phyloP scores from a whole-genome alignment of 2,888 invertebrate species.

The Drosophila bunnanda region DNA sequence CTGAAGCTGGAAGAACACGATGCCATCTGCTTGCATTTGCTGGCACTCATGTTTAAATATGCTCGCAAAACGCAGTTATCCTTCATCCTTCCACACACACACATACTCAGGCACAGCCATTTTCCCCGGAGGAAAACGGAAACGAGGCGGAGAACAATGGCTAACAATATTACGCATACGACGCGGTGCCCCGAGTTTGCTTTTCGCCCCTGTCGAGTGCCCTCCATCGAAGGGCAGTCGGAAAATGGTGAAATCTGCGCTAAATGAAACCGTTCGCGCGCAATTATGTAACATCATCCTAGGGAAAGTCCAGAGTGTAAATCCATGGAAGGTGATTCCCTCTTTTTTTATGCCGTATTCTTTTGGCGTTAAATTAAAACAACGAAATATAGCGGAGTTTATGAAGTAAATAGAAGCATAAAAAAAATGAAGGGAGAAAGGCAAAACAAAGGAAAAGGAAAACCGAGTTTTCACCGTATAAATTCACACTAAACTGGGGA shows the following conservation, averaged over 20 bases:
- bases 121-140: conserved; percentile 45
- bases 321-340: conserved; percentile 22
- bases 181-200: conserved; percentile 38
- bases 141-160: conserved; percentile 58
- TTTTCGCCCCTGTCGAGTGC: conserved; percentile 24
- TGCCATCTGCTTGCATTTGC: conserved; percentile 27
- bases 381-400: conserved; percentile 52
- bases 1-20: neutral
- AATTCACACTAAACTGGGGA: conserved; percentile 81
- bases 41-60: conserved; percentile 26
- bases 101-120: conserved; percentile 18
- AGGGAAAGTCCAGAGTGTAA: conserved; percentile 4
- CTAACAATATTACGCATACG: conserved; percentile 70
- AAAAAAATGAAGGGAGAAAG: conserved; percentile 16
- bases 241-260: conserved; percentile 37
- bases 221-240: conserved; percentile 16
- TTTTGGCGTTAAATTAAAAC: conserved; percentile 73
- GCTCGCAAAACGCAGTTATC: conserved; percentile 20
- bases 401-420: conserved; percentile 47
- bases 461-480: conserved; percentile 65
- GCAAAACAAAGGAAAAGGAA: conserved; percentile 4
- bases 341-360: conserved; percentile 20
- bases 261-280: conserved; percentile 55
- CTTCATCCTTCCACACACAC: conserved; percentile 13
- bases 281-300: conserved; percentile 65